Conservation (phyloP, 1,140 invertebrate genomes). For the Teleogryllus occipitalis region DNA sequence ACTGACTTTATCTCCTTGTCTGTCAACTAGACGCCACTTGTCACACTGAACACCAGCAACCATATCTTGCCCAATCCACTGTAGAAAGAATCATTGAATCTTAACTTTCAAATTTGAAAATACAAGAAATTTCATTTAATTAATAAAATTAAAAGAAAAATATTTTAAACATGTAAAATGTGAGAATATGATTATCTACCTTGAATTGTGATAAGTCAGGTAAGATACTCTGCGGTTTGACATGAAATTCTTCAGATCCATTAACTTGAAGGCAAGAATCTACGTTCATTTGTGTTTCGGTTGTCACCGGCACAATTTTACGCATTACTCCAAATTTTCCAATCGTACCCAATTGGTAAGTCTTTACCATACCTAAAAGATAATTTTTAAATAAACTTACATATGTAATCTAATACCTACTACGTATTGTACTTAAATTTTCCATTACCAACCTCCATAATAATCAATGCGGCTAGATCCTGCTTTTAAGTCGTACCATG, state of each 20-base stretch:
- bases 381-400: background rate
- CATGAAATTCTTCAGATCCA: conserved; percentile 52
- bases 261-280: conserved; percentile 78
- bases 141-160: conserved; percentile 1
- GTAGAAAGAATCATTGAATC: conserved; percentile 18
- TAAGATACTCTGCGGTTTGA: conserved; percentile 68
- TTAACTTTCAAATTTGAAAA: conserved; percentile 24
- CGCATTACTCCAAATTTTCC: conserved; percentile 62
- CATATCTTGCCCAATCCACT: conserved; percentile 31
- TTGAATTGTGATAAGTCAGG: conserved; percentile 73
- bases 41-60: conserved; percentile 41
- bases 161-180: conserved; percentile 9
- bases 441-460: conserved; percentile 62
- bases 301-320: conserved; percentile 83
- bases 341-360: conserved; percentile 62
- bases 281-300: conserved; percentile 57
- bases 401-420: background rate
- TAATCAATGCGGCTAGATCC: conserved; percentile 85
- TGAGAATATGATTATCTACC: conserved; percentile 35
- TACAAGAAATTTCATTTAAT: conserved; percentile 27
- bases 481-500: conserved; percentile 69
- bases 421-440: background rate
- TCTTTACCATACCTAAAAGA: conserved; percentile 68
- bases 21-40: conserved; percentile 62
- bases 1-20: conserved; percentile 68